Base-by-base conservation (phyloP, 2,888 invertebrate species). In the Mesorhabditis sp. region DNA sequence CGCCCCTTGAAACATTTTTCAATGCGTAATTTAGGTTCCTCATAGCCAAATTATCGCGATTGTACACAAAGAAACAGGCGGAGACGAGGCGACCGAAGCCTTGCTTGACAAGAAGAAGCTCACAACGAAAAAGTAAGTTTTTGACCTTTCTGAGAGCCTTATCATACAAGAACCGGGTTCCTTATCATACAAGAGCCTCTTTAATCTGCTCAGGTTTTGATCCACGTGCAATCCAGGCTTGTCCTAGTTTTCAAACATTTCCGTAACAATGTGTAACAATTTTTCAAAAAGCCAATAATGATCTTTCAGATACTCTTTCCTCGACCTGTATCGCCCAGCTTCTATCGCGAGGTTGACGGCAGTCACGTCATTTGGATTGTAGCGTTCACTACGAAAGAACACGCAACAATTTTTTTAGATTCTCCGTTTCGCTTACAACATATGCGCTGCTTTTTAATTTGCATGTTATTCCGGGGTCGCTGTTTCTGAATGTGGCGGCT, bases 371-470 rank as follows among this genome's bases (percentile, higher is more conserved):
- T n/a, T 69, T 5, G 28, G 64, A 15, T 66, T 66, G 4, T 28
- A 28, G 28, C 28, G 28, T 28, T 28, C 28, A 28, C 28, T 28
- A 28, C 28, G 2, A 28, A 28, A 28, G 28, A 28, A 28, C 28
- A 28, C 28, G 28, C 28, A 28, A 28, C 28, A 28, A 28, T 28
- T 28, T 28, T 71, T 79, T 61, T 70, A 80, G 80, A 71, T 75
- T 82, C 63, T 75, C 80, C 6, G 67, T 81, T 4, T 74, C 74
- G 50, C 76, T 79, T 45, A 75, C 82, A 44, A 82, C 80, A 43
- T 82, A 83, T 65, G 81, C 78, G 5, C 74, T 83, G 1, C 68
- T 83, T 5, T 83, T 80, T 76, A 83, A 83, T 61, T 75, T 81
- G 74, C 79, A 79, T 65, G 75, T 74, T 7, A 74, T 80, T 41